phyloP scores from a whole-genome alignment of 2,113 vertebrate genomes.

The Clarias macrocephalus region DNA sequence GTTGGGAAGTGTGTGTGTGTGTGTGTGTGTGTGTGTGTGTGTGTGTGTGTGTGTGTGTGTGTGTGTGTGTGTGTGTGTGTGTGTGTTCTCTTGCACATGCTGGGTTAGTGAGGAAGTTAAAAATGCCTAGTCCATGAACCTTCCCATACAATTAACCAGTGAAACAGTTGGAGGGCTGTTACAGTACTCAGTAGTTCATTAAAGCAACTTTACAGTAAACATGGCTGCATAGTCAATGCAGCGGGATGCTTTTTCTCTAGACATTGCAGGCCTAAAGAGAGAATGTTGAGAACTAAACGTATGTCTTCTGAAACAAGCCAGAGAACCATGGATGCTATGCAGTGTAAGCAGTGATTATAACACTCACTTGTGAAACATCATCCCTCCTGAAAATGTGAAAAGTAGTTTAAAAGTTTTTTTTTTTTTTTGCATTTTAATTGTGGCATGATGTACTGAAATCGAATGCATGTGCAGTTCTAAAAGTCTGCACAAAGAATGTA shows the following conservation, averaged over 20 bases:
- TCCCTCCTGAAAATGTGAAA: background rate
- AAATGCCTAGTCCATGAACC: conserved; percentile 40
- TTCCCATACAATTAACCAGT: conserved; percentile 49
- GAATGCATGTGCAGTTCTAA: background rate
- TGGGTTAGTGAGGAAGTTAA: conserved; percentile 31
- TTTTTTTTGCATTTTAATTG: no score
- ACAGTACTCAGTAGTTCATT: conserved; percentile 44
- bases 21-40: conserved; percentile 15
- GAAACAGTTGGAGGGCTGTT: conserved; percentile 46
- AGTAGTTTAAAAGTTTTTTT: background rate
- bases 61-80: conserved; percentile 21
- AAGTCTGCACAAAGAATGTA: background rate
- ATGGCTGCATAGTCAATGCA: conserved; percentile 2
- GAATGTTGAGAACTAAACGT: background rate
- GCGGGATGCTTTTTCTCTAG: background rate
- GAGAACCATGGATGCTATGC: background rate
- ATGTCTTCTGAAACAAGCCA: conserved; percentile 2
- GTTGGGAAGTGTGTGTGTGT: background rate
- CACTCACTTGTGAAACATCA: background rate
- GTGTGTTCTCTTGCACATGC: conserved; percentile 38
- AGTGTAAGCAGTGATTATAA: background rate
- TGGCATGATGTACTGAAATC: background rate
- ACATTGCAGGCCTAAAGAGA: background rate
- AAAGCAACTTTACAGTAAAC: conserved; percentile 11
- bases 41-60: conserved; percentile 18